A percentile compares a stretch with the other conserved stretches of the same genome.
Conservation (phyloP, 2,113 vertebrate genomes). For the Hyperoodon ampullatus region DNA sequence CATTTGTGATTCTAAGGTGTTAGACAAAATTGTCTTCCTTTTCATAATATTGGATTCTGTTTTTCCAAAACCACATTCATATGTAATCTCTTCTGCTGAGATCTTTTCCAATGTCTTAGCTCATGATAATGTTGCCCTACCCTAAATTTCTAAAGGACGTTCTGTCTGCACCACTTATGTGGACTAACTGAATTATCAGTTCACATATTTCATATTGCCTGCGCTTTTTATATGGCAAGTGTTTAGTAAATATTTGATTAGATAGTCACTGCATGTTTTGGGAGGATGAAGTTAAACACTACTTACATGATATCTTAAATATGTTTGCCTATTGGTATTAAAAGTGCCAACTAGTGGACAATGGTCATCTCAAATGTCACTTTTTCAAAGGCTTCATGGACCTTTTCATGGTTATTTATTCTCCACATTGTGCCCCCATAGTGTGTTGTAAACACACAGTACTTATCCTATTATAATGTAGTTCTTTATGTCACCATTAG, state of each 20-base stretch:
- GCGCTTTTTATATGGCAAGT: neutral
- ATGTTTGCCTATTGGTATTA: neutral
- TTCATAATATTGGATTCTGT: neutral
- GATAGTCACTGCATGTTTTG: neutral
- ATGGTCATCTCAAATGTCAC: neutral
- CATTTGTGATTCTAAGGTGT: neutral
- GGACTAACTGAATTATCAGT: neutral
- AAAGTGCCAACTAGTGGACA: neutral
- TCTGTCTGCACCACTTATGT: neutral
- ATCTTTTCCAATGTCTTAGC: neutral
- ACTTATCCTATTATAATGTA: neutral
- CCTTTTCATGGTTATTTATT: neutral
- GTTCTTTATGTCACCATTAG: neutral
- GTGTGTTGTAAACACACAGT: neutral
- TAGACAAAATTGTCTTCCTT: neutral
- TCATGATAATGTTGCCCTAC: neutral
- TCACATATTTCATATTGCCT: neutral
- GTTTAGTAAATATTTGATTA: neutral
- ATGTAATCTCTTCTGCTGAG: neutral
- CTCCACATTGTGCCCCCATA: fast-evolving
- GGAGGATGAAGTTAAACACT: neutral
- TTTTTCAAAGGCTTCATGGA: neutral
- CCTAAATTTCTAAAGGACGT: neutral
- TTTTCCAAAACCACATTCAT: neutral
- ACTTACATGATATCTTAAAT: neutral